Evolutionary conservation across 1,140 invertebrate species (phyloP).

Genomic region (Zeugodacus cucurbitae): DNA sequence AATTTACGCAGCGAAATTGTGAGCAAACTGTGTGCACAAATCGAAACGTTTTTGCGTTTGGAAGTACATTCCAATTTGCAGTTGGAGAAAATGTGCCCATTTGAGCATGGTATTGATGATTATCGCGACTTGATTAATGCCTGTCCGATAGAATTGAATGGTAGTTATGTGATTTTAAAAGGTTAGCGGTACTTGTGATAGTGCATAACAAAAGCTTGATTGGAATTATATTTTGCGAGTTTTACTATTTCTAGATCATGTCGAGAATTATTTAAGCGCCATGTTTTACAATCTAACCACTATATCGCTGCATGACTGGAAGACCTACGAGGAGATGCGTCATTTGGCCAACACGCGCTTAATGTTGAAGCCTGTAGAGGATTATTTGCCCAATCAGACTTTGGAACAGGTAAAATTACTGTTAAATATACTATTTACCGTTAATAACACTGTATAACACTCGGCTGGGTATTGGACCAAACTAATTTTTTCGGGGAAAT

Average conservation of each 20-base stretch:
- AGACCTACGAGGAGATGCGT: constrained; percentile 96
- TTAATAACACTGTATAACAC: not conserved
- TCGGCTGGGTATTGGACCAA: too few species aligned
- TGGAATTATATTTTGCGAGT: not conserved
- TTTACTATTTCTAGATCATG: constrained; percentile 68
- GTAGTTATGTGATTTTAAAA: constrained; percentile 56
- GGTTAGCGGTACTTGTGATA: constrained; percentile 44
- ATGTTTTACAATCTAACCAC: constrained; percentile 98
- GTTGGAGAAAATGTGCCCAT: constrained; percentile 70
- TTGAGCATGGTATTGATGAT: constrained; percentile 58
- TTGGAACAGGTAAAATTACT: constrained; percentile 81
- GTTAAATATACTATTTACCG: not conserved
- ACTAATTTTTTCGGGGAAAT: too few species aligned
- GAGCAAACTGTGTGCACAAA: constrained; percentile 82
- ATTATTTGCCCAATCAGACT: constrained; percentile 95
- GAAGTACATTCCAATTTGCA: constrained; percentile 92
- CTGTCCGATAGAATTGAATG: constrained; percentile 66
- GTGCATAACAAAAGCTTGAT: not conserved
- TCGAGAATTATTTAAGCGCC: constrained; percentile 93
- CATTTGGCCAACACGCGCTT: constrained; percentile 90
- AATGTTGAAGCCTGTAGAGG: constrained; percentile 83
- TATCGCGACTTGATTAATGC: constrained; percentile 67
- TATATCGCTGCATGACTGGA: constrained; percentile 97
- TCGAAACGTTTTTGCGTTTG: constrained; percentile 91
- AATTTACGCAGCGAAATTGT: constrained; percentile 46